Conservation (phyloP, 2,797 vertebrate species). For the Psittacula echo region DNA sequence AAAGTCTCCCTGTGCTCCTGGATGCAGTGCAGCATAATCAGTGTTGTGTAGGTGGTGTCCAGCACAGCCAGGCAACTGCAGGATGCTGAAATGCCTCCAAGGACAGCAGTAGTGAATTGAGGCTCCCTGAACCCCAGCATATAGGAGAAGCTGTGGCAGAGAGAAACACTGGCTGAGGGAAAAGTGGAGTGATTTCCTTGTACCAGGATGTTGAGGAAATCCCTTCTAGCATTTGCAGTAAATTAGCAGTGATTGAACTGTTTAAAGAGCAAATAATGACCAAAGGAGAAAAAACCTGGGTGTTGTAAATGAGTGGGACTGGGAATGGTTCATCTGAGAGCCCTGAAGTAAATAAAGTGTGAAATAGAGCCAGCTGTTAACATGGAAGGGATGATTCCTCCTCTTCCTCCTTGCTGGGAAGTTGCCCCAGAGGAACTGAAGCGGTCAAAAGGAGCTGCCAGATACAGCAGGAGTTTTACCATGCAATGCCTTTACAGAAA, state of each 20-base stretch:
- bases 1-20: not conserved
- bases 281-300: not conserved
- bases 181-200: not conserved
- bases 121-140: not conserved
- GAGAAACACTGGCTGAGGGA: not conserved
- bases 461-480: not conserved
- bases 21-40: not conserved
- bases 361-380: not conserved
- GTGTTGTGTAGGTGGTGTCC: not conserved
- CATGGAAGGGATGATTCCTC: not conserved
- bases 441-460: rapidly evolving
- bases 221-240: not conserved
- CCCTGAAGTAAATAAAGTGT: not conserved
- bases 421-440: not conserved
- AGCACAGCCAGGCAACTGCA: rapidly evolving
- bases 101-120: not conserved
- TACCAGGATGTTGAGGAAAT: not conserved
- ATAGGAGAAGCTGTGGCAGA: not conserved
- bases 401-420: not conserved
- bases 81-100: not conserved
- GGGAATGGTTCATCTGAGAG: not conserved
- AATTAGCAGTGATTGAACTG: not conserved
- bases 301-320: not conserved
- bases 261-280: not conserved
- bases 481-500: rapidly evolving